Conservation (phyloP, 2,113 vertebrate genomes). For the Lepidothrix coronata region DNA sequence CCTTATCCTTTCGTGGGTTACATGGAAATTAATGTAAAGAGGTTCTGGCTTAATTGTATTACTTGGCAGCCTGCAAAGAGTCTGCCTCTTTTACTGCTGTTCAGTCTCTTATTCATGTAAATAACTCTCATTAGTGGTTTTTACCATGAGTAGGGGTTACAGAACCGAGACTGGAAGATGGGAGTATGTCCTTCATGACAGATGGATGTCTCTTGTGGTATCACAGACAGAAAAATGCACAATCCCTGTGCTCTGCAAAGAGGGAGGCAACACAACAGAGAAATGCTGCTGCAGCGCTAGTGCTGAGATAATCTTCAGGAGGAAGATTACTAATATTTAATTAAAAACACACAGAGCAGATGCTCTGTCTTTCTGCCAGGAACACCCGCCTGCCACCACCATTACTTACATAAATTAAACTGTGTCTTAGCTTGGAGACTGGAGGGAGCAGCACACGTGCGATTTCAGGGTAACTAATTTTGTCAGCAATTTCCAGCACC, state of each 20-base stretch:
- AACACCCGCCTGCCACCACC: neutral
- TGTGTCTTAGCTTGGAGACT: neutral
- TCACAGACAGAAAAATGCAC: neutral
- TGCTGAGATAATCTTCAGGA: neutral
- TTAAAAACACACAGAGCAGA: neutral
- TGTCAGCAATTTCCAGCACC: neutral
- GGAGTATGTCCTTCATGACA: rapidly evolving
- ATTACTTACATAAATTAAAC: neutral
- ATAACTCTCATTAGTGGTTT: neutral
- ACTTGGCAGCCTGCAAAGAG: neutral
- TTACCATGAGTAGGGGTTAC: neutral
- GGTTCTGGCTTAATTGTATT: neutral
- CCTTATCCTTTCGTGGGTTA: neutral
- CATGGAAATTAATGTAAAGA: neutral
- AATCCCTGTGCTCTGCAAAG: neutral
- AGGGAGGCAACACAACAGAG: neutral
- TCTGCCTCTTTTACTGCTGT: neutral
- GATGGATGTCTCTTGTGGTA: neutral
- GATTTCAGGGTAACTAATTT: neutral
- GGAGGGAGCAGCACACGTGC: neutral
- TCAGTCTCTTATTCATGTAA: neutral
- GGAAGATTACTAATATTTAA: neutral
- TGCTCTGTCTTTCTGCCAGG: neutral
- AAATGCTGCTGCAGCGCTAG: neutral
- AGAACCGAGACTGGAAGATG: neutral